phyloP scores from a whole-genome alignment of 2,113 vertebrate genomes.

The Cyprinodon variegatus region DNA sequence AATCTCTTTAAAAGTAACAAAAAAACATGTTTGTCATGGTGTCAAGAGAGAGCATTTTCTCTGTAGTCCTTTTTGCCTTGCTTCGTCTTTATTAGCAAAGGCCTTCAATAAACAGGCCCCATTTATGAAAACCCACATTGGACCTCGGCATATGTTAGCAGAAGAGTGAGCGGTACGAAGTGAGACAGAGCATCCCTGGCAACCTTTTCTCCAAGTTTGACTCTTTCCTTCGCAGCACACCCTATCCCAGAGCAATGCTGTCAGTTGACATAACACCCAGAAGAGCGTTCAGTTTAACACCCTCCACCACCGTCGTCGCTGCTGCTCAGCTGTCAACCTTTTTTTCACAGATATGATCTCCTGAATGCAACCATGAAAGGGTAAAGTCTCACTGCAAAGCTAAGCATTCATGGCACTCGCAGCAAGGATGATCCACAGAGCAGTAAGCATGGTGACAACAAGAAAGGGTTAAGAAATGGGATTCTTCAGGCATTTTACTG shows the following conservation, averaged over 20 bases:
- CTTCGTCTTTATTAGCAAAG: conserved; percentile 33
- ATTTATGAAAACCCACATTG: conserved; percentile 47
- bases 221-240: conserved; percentile 40
- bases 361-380: conserved; percentile 47
- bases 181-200: conserved; percentile 50
- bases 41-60: conserved; percentile 3
- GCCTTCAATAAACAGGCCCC: conserved; percentile 38
- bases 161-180: conserved; percentile 31
- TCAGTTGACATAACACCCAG: conserved; percentile 72
- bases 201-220: conserved; percentile 32
- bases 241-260: conserved; percentile 62
- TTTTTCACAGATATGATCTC: conserved; percentile 61
- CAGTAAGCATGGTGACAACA: conserved; percentile 53
- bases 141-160: conserved; percentile 41
- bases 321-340: conserved; percentile 47
- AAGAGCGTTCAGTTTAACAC: conserved; percentile 57
- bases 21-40: conserved; percentile 13
- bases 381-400: conserved; percentile 53
- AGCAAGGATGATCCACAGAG: conserved; percentile 60
- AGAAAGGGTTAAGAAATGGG: conserved; percentile 81
- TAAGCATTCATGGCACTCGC: conserved; percentile 63
- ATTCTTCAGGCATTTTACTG: conserved; percentile 73
- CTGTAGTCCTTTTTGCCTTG: neutral
- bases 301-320: conserved; percentile 19
- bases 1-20: conserved; percentile 27